Percentiles rank a stretch among this genome's conserved stretches.
Conservation (phyloP, 1,140 invertebrate species). For the Pollicipes pollicipes region DNA sequence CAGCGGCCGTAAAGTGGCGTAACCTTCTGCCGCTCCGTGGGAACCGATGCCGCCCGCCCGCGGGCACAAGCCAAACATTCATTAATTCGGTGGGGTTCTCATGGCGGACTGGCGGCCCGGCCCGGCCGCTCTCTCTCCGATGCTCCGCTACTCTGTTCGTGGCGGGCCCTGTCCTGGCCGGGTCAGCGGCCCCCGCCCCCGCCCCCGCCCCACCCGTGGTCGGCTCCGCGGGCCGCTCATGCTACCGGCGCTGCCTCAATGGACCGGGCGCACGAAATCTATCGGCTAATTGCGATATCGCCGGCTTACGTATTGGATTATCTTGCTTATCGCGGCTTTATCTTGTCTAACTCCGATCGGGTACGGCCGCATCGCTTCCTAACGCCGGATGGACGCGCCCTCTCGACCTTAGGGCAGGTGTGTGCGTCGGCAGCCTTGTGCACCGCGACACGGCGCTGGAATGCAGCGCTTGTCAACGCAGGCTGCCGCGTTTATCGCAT, state of each 20-base stretch:
- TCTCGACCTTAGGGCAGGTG: background rate
- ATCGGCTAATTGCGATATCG: background rate
- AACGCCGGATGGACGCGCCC: background rate
- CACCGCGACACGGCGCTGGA: background rate
- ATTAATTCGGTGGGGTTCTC: background rate
- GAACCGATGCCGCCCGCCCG: background rate
- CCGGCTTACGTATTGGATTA: background rate
- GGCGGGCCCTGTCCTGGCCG: too few species aligned
- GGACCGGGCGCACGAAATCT: background rate
- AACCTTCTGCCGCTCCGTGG: background rate
- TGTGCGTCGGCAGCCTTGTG: background rate
- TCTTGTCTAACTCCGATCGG: background rate
- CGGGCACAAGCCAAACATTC: background rate
- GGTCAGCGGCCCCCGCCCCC: too few species aligned
- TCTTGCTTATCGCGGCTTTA: background rate
- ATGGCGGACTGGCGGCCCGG: background rate
- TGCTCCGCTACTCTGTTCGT: too few species aligned
- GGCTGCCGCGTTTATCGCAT: too few species aligned
- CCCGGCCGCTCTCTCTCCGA: too few species aligned
- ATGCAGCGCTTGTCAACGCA: background rate
- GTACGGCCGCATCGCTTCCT: too few species aligned
- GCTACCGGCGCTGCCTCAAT: background rate
- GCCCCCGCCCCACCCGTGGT: too few species aligned
- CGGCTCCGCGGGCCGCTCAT: background rate
- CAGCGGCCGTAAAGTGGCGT: background rate